Evolutionary conservation across 2,113 vertebrate genomes (phyloP).

Genomic region (Callocephalon fimbriatum): DNA sequence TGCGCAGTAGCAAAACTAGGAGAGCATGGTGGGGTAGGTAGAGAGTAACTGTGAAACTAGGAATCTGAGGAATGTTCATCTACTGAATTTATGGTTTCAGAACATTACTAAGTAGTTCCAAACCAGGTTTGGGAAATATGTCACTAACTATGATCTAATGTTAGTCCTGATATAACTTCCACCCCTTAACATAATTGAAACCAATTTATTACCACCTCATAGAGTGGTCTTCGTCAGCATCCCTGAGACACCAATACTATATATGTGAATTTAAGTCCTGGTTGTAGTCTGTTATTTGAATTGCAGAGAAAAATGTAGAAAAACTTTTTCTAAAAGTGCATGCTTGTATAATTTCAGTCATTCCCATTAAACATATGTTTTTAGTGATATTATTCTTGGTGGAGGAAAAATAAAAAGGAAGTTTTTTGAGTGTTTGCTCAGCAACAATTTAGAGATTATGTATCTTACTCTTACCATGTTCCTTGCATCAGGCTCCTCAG

Average conservation of each 20-base stretch:
- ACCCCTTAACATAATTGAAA: neutral
- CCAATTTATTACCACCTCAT: neutral
- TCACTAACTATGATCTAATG: neutral
- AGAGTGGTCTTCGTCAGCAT: neutral
- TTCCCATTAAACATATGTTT: neutral
- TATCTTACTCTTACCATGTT: neutral
- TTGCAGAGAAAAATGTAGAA: neutral
- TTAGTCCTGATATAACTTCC: neutral
- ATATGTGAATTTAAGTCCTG: neutral
- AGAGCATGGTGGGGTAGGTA: neutral
- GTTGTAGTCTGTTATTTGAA: neutral
- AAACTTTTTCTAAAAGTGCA: neutral
- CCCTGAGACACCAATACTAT: neutral
- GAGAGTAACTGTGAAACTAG: neutral
- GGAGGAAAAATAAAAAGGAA: neutral
- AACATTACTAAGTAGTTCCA: neutral
- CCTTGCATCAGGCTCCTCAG: neutral
- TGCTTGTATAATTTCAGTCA: neutral
- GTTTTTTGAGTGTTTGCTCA: neutral
- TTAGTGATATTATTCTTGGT: neutral
- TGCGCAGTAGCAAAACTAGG: neutral
- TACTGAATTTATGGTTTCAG: neutral
- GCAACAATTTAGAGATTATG: neutral
- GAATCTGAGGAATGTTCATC: neutral
- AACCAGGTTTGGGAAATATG: neutral